Base-by-base conservation (phyloP, 2,888 invertebrate genomes). In the Bellardia bayeri region DNA sequence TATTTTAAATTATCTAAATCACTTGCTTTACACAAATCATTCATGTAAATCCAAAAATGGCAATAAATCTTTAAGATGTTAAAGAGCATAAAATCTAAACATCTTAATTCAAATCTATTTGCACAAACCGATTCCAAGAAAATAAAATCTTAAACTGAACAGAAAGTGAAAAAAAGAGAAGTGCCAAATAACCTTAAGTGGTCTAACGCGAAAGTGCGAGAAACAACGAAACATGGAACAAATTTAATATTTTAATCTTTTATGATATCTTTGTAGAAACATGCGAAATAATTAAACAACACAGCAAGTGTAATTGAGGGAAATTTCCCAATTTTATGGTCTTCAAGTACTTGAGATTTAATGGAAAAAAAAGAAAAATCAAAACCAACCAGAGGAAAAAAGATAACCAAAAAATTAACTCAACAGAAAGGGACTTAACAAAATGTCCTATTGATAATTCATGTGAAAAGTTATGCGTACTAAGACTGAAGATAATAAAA, bases 301-400 rank as follows among this genome's bases (percentile, higher is more conserved):
- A 54, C 83, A 72, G 76, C 82, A 79, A 79, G 75, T 82, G 85
- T 66, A 85, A 82, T 82, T 68, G 72, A 78, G 66, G 56, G 37
- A 74, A 63, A 45, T 82, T 63, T 82, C 45, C 9, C 40, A 78
- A 8, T 66, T 84, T 85, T 82, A 84, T 75, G 74, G 37, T 51
- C 13, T 23, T 64, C 37, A 81, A 82, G 33, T 72, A 84, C 83
- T 87, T 80, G 64, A 86, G 49, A 75, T 79, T 79, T 80, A 66
- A 83, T 69, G 79, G 63, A 66, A 58, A 66, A 64, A 58, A 58
- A 16, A 66, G 51, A 58, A 64, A 58, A 58, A 16, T 13, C 14
- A 71, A 58, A 6, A 6, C 11, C 33, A 58, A 30, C 4, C 9
- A 7, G 13, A 30, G 23, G 49, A 11, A 49, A 49, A 14, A 78